These are phyloP conservation scores for Zoroaster sp. DNA, from an alignment of 53 echinoderm and acorn worm genomes.

Conservation along the genomic window DNA sequence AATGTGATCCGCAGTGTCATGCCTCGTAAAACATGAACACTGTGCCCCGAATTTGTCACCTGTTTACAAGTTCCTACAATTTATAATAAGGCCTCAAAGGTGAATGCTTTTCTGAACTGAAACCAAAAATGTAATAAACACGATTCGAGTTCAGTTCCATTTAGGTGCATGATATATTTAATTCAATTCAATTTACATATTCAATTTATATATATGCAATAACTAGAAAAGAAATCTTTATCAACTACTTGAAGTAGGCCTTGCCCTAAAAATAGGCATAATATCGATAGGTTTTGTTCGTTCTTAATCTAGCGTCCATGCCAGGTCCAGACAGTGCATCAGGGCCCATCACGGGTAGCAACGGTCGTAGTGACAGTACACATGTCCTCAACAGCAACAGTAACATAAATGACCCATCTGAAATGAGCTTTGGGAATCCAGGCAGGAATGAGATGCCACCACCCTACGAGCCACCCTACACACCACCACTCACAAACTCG, in stretches of 20 bases:
- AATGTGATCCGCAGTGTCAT: not conserved
- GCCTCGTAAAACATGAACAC: constrained; percentile 22
- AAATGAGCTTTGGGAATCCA: not conserved
- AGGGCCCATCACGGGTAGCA: not conserved
- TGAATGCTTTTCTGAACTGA: too few relatives aligned
- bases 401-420: not conserved
- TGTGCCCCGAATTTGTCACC: not conserved
- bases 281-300: not conserved
- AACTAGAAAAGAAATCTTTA: too few relatives aligned
- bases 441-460: not conserved
- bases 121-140: too few relatives aligned
- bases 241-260: too few relatives aligned
- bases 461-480: not conserved
- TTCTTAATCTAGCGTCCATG: not conserved
- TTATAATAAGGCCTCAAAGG: not conserved
- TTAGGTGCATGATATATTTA: too few relatives aligned
- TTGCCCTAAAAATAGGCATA: too few relatives aligned
- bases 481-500: not conserved
- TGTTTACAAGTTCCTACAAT: not conserved
- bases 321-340: constrained; percentile 9
- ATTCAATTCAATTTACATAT: too few relatives aligned
- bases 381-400: not conserved
- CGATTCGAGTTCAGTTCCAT: too few relatives aligned
- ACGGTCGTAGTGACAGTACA: constrained; percentile 5
- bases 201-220: too few relatives aligned